Evolutionary conservation across 2,888 invertebrate genomes (phyloP), one percentile per base, ranked within the genome.

Genomic region (Diarsia mendica): DNA sequence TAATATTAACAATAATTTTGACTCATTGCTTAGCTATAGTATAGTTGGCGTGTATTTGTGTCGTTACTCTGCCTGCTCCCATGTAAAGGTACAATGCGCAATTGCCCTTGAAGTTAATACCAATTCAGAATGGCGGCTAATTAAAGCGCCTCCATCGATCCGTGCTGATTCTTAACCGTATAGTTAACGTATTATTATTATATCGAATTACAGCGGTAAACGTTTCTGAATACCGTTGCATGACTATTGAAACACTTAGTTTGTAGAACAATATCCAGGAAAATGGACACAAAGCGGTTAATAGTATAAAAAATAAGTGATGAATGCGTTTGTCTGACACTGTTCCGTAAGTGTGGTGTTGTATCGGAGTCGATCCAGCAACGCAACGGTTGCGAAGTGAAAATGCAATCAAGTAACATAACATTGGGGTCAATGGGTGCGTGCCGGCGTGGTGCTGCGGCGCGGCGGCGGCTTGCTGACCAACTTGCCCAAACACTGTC

Each of bases 381-480:
- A 81, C 81, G 88, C 85, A 89, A 87, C 84, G 83, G 83, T 90
- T 92, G 87, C 91, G 86, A 92, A 92, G 93, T 92, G 90, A 93
- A 92, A 94, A 91, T 92, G 91, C 92, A 91, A 90, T 90, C 91
- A 87, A 89, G 89, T 88, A 89, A 88, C 84, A 84, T 85, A 88
- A 86, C 91, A 93, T 93, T 93, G 87, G 90, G 93, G 94, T 94
- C 92, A 93, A 89, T 92, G 91, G 89, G 91, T 92, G 90, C 91
- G 90, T 89, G 89, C 85, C 85, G 51, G 58, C 80, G 80, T 66
- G 65, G 78, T 82, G 51, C 46, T 33, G 70, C 63, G 49, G 68
- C 44, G 60, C 20, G 66, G 63, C 67, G 67, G 61, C 46, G 13
- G 53, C 5, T 39, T 48, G 39, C 11, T 61, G 48, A 28, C 61